Conservation (phyloP, 30 jellyfish, hydroid and myxozoan species). For the Pseudorhiza aurosa region DNA sequence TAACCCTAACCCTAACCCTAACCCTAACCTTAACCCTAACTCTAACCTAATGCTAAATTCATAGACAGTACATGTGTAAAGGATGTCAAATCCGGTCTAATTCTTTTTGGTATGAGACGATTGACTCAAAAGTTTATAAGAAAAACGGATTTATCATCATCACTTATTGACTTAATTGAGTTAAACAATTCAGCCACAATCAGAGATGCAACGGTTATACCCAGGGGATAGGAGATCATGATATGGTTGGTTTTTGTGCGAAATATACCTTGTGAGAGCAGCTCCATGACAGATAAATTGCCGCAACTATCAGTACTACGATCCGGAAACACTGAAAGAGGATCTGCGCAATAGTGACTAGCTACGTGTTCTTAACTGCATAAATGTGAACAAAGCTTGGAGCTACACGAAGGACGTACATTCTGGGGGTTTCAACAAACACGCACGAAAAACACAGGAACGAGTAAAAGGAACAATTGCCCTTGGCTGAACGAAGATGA, state of each 20-base stretch:
- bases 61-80: no score
- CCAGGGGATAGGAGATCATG: conserved; percentile 79
- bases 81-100: no score
- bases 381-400: conserved; percentile 65
- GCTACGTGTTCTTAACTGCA: conserved; percentile 53
- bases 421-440: conserved; percentile 35
- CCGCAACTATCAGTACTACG: conserved; percentile 73
- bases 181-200: conserved; percentile 75
- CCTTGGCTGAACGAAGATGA: conserved; percentile 36
- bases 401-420: conserved; percentile 69
- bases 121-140: conserved; percentile 67
- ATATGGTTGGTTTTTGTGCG: conserved; percentile 65
- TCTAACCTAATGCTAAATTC: no score
- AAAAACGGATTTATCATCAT: conserved; percentile 57
- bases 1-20: no score
- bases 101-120: conserved; percentile 56
- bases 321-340: conserved; percentile 61
- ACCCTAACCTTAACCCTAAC: no score
- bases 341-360: conserved; percentile 67
- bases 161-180: conserved; percentile 61
- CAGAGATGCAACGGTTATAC: conserved; percentile 66
- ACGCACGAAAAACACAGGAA: conserved; percentile 33
- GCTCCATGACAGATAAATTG: conserved; percentile 66
- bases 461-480: conserved; percentile 21
- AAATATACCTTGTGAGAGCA: conserved; percentile 59